Conservation (phyloP, 2,797 vertebrate genomes). For the Manis crassicaudata region DNA sequence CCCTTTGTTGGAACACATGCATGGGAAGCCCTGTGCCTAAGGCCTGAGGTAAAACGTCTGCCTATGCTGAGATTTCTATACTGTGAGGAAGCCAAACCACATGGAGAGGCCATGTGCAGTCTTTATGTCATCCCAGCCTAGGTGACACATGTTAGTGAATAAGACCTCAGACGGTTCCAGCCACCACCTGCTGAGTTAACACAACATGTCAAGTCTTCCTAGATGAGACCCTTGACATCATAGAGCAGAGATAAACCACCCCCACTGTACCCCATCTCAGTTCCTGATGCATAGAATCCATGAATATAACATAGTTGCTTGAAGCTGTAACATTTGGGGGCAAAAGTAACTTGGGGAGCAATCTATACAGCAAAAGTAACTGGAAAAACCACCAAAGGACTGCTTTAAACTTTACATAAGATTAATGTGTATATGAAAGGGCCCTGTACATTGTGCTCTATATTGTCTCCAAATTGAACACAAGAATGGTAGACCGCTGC, state of each 20-base stretch:
- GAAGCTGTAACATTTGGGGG: slow-evolving; percentile 3
- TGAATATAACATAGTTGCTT: slow-evolving; percentile 14
- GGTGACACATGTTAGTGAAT: slow-evolving; percentile 28
- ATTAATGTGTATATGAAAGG: not conserved
- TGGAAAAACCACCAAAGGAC: not conserved
- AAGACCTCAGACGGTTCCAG: slow-evolving; percentile 36
- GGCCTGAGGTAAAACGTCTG: not conserved
- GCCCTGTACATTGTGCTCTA: not conserved
- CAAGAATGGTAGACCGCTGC: not conserved
- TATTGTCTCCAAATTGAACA: slow-evolving; percentile 38
- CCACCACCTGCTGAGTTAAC: not conserved
- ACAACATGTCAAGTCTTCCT: slow-evolving; percentile 39
- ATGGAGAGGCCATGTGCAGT: not conserved
- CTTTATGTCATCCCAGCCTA: not conserved
- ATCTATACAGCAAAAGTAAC: not conserved
- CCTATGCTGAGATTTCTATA: not conserved
- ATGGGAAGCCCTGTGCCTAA: not conserved
- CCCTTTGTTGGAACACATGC: not conserved
- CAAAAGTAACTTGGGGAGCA: not conserved
- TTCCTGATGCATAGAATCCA: not conserved
- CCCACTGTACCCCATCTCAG: not conserved
- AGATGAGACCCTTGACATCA: not conserved
- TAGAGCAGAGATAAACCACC: not conserved
- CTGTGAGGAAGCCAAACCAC: slow-evolving; percentile 19
- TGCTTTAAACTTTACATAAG: slow-evolving; percentile 5